Evolutionary conservation across 2,888 invertebrate species (phyloP).

Genomic region (Abrostola tripartita): DNA sequence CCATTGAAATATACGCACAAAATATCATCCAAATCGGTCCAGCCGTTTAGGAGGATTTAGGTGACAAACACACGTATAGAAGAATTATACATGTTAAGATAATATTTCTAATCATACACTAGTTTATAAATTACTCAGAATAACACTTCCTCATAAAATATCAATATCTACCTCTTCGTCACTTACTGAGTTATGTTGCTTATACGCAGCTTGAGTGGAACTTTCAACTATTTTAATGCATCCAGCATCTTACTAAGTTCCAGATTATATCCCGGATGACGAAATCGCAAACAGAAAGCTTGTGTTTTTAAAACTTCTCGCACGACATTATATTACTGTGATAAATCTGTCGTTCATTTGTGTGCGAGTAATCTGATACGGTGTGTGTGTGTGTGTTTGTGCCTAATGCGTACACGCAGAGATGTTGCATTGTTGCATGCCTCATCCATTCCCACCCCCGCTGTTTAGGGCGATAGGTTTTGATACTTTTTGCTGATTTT

Average conservation of each 20-base stretch:
- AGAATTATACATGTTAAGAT: too few species aligned
- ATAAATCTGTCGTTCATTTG: constrained; percentile 50
- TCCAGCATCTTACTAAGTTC: neutral
- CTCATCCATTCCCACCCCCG: constrained; percentile 59
- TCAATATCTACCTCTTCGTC: too few species aligned
- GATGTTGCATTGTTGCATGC: constrained; percentile 65
- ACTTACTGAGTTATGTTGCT: too few species aligned
- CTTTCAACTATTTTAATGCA: too few species aligned
- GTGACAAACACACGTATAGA: too few species aligned
- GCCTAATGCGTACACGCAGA: constrained; percentile 55
- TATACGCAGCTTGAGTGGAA: too few species aligned
- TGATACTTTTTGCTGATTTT: constrained; percentile 51
- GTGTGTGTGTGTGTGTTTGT: constrained; percentile 44
- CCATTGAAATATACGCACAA: too few species aligned
- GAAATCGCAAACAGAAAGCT: constrained; percentile 17
- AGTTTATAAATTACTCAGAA: too few species aligned
- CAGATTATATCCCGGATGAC: constrained; percentile 25
- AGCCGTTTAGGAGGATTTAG: too few species aligned
- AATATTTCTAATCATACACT: too few species aligned
- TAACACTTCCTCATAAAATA: too few species aligned
- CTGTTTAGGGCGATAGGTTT: constrained; percentile 19
- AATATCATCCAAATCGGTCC: too few species aligned
- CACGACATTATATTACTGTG: constrained; percentile 47
- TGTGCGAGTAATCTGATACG: constrained; percentile 60
- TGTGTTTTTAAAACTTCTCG: constrained; percentile 53